phyloP scores from a whole-genome alignment of 2,797 vertebrate species.

The Thamnophis elegans region DNA sequence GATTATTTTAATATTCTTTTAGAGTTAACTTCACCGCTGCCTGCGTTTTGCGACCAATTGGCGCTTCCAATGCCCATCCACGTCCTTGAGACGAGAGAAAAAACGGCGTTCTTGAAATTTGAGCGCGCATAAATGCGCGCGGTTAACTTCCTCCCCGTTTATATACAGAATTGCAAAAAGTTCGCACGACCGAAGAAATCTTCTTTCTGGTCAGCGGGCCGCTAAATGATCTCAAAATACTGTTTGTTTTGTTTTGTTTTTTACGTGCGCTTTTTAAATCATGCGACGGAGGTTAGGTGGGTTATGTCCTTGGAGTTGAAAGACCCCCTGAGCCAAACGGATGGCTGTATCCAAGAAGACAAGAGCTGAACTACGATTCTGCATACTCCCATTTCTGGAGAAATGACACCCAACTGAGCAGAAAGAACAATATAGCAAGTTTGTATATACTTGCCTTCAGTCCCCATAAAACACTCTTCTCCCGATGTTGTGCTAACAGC shows the following conservation, averaged over 20 bases:
- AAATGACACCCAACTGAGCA: not conserved
- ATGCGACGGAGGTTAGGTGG: not conserved
- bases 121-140: not conserved
- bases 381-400: not conserved
- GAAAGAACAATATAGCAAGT: not conserved
- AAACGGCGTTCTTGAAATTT: not conserved
- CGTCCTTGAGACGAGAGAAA: not conserved
- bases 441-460: not conserved
- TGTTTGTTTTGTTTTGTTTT: not conserved
- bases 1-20: not conserved
- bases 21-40: not conserved
- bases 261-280: not conserved
- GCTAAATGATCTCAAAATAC: not conserved
- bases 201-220: not conserved
- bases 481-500: not conserved
- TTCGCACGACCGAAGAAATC: not conserved
- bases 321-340: not conserved
- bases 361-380: not conserved
- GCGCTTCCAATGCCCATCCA: fast-evolving
- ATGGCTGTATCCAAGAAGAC: not conserved
- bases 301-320: not conserved
- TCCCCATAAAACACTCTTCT: not conserved
- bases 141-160: not conserved
- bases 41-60: not conserved
- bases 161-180: not conserved